These are phyloP conservation scores for Microcebus griseorufus DNA, from an alignment of 2,113 vertebrate genomes.

Conservation along the genomic window DNA sequence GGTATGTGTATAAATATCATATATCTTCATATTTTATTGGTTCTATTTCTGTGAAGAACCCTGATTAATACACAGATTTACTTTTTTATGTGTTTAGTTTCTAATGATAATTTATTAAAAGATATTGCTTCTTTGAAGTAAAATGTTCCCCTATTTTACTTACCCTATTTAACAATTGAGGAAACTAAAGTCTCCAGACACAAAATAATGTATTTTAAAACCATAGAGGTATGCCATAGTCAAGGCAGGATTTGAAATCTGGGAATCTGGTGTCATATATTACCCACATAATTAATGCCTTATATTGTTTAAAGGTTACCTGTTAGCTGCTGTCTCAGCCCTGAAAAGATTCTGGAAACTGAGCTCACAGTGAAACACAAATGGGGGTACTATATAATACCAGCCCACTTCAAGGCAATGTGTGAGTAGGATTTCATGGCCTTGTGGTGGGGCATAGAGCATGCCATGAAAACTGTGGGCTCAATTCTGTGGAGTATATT, in stretches of 20 bases:
- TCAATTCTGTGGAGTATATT: not conserved
- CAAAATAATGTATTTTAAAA: not conserved
- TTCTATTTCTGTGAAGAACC: not conserved
- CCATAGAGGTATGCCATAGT: not conserved
- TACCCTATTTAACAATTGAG: not conserved
- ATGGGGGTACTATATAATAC: not conserved
- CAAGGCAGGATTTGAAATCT: not conserved
- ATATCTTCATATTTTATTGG: not conserved
- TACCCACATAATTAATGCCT: not conserved
- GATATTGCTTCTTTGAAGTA: not conserved
- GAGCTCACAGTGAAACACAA: not conserved
- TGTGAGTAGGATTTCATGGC: too few relatives aligned
- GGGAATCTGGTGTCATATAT: not conserved
- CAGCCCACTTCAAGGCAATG: rapidly evolving
- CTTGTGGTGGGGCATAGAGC: not conserved
- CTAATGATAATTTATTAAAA: not conserved
- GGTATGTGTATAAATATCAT: not conserved
- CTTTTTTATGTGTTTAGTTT: not conserved
- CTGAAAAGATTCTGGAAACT: not conserved
- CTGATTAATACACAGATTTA: not conserved
- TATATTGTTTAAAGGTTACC: not conserved
- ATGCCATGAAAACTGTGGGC: not conserved
- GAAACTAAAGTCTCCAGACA: not conserved
- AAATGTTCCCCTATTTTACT: not conserved
- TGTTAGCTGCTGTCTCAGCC: not conserved